A percentile compares a stretch with the other conserved stretches of the same genome.
Conservation (phyloP, 2,888 invertebrate species). For the Schrankia costaestrigalis region DNA sequence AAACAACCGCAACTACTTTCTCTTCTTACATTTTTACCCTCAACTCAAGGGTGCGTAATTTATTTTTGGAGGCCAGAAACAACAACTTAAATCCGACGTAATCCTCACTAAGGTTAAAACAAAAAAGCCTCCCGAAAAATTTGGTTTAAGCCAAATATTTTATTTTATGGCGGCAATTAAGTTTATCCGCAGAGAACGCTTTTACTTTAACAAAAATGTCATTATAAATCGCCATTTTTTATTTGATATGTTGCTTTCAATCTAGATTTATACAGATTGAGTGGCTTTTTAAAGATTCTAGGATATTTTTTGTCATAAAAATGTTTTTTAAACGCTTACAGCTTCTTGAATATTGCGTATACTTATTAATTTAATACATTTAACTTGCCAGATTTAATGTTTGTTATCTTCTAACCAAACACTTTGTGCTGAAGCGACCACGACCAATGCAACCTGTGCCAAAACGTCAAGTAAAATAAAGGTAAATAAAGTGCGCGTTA, state of each 20-base stretch:
- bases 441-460: too few species aligned
- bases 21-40: constrained; percentile 9
- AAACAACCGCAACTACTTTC: constrained; percentile 14
- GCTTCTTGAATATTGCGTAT: too few species aligned
- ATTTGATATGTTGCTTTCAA: constrained; percentile 4
- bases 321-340: too few species aligned
- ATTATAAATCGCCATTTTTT: constrained; percentile 21
- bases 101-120: constrained; percentile 30
- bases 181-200: constrained; percentile 36
- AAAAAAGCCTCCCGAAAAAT: constrained; percentile 25
- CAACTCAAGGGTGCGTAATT: constrained; percentile 19
- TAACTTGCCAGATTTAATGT: too few species aligned
- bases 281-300: not conserved
- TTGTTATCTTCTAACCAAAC: too few species aligned
- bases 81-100: constrained; percentile 33
- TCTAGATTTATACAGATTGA: constrained; percentile 9
- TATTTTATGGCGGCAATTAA: constrained; percentile 37
- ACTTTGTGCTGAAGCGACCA: too few species aligned
- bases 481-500: too few species aligned
- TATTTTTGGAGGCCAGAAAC: constrained; percentile 26
- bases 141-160: constrained; percentile 30
- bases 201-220: constrained; percentile 26
- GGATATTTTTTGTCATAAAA: too few species aligned
- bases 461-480: too few species aligned
- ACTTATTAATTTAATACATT: too few species aligned